Evolutionary conservation across 2,113 vertebrate genomes (phyloP).

Genomic region (Semicossyphus pulcher): DNA sequence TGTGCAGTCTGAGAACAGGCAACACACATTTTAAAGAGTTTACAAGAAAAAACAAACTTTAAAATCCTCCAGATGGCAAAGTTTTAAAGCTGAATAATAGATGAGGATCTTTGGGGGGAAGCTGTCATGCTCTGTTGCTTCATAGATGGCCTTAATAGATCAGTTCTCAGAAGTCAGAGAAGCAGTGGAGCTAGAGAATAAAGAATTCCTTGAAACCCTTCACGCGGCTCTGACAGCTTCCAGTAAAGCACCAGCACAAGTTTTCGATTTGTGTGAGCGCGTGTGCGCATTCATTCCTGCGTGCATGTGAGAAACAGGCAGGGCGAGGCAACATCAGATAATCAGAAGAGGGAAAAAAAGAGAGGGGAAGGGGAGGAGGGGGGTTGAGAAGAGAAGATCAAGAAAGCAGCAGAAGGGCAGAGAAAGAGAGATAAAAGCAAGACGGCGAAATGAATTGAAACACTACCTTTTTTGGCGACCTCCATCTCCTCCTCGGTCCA

Average conservation of each 20-base stretch:
- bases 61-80: neutral
- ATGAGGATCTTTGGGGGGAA: constrained; percentile 45
- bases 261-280: constrained; percentile 14
- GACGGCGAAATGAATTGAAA: constrained; percentile 3
- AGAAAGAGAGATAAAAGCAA: constrained; percentile 6
- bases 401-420: neutral
- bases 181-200: constrained; percentile 10
- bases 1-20: constrained; percentile 7
- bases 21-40: constrained; percentile 33
- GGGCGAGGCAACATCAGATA: constrained; percentile 37
- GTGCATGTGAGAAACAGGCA: constrained; percentile 34
- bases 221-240: constrained; percentile 26
- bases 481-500: constrained; percentile 99
- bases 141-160: constrained; percentile 44
- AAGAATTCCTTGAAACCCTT: neutral
- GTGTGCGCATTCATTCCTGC: constrained; percentile 13
- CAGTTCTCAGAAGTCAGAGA: constrained; percentile 28
- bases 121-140: constrained; percentile 36
- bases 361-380: neutral
- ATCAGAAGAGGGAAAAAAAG: constrained; percentile 14
- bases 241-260: constrained; percentile 17
- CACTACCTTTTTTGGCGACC: constrained; percentile 98
- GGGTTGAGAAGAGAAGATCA: neutral
- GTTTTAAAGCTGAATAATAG: constrained; percentile 48
- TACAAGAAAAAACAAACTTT: constrained; percentile 4